These are phyloP conservation scores for Spizella passerina DNA, from an alignment of 2,797 vertebrate genomes.

Conservation along the genomic window DNA sequence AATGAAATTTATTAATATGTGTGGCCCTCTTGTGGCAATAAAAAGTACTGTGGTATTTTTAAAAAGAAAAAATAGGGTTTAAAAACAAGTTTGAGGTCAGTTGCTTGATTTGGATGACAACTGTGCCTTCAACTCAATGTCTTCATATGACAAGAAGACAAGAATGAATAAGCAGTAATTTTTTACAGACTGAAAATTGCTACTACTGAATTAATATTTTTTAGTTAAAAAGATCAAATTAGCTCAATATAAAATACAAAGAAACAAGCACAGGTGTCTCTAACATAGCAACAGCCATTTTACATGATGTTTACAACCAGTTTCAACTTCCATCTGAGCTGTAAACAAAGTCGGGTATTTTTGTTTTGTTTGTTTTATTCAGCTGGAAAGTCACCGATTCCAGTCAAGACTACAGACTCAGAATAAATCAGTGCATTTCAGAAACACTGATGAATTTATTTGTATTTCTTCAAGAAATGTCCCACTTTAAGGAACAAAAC, in stretches of 20 bases:
- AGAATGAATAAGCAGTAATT: background rate
- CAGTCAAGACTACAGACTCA: constrained; percentile 80
- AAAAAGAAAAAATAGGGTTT: background rate
- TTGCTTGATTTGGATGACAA: background rate
- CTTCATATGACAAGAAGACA: background rate
- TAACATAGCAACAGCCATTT: background rate
- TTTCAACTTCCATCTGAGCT: background rate
- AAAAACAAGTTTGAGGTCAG: background rate
- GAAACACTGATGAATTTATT: constrained; percentile 87
- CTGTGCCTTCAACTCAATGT: background rate
- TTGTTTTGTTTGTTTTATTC: constrained; percentile 40
- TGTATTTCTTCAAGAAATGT: constrained; percentile 91
- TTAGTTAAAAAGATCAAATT: background rate
- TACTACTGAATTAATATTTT: background rate
- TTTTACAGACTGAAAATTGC: background rate
- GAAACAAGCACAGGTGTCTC: background rate
- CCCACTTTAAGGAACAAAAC: constrained; percentile 94
- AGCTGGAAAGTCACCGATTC: constrained; percentile 91
- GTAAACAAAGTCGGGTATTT: background rate
- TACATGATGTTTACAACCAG: background rate
- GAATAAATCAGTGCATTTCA: constrained; percentile 83
- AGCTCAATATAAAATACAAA: background rate
- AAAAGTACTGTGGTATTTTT: background rate
- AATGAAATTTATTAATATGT: background rate
- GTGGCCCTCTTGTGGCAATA: background rate